Evolutionary conservation across 2,888 invertebrate species (phyloP).

Genomic region (Drosophila gaucha): DNA sequence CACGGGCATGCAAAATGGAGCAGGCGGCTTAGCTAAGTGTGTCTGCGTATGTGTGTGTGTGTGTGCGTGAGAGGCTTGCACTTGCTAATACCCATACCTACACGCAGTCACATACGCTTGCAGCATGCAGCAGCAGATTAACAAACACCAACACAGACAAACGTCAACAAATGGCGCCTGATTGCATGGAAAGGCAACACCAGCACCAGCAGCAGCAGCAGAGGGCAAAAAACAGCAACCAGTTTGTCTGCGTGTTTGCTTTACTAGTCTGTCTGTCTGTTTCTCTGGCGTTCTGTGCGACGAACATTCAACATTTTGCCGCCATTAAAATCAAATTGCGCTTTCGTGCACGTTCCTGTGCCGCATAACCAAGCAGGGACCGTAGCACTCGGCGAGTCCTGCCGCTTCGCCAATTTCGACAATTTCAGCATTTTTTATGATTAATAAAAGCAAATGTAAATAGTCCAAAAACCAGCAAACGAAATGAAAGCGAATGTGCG

Average conservation of each 20-base stretch:
- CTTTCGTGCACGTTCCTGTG: constrained; percentile 64
- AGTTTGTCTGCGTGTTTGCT: constrained; percentile 45
- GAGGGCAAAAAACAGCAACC: constrained; percentile 19
- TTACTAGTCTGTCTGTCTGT: constrained; percentile 9
- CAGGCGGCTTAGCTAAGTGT: constrained; percentile 11
- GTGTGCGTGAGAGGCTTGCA: constrained; percentile 29
- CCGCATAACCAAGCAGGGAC: constrained; percentile 13
- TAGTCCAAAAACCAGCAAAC: constrained; percentile 58
- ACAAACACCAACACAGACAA: constrained; percentile 53
- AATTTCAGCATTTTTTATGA: constrained; percentile 76
- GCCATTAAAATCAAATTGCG: constrained; percentile 80
- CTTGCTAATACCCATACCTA: constrained; percentile 31
- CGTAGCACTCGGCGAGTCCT: neutral
- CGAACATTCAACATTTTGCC: constrained; percentile 74
- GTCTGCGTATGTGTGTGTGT: constrained; percentile 15
- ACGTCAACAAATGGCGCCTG: constrained; percentile 73
- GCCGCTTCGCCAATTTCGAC: constrained; percentile 48
- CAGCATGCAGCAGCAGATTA: constrained; percentile 39
- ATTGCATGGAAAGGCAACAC: constrained; percentile 62
- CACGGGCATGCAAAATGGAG: constrained; percentile 34
- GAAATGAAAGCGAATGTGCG: constrained; percentile 48
- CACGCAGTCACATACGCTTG: constrained; percentile 23
- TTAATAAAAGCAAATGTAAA: constrained; percentile 79
- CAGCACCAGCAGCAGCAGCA: neutral
- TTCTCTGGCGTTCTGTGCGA: constrained; percentile 42